phyloP scores from a whole-genome alignment of 2,888 invertebrate species.

The Aproaerema taeniolella region DNA sequence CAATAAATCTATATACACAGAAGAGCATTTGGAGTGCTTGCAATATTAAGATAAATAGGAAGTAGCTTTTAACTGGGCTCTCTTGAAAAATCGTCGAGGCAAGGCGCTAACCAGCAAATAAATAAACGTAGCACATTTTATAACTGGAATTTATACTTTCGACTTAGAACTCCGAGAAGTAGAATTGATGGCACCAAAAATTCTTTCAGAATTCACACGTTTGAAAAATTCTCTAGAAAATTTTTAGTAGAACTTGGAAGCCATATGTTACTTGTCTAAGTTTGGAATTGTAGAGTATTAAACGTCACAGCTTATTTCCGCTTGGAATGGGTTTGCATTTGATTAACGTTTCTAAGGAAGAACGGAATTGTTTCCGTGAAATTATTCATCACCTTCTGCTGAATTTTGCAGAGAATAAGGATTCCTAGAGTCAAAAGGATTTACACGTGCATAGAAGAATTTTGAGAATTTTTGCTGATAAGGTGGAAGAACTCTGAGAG shows the following conservation, averaged over 20 bases:
- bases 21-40: conserved; percentile 27
- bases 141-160: conserved; percentile 13
- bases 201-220: conserved; percentile 2
- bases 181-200: conserved; percentile 10
- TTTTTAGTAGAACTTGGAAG: conserved; percentile 4
- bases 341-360: too few species aligned
- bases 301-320: conserved; percentile 7
- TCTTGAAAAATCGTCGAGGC: conserved; percentile 13
- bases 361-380: too few species aligned
- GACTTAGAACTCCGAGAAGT: conserved; percentile 6
- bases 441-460: too few species aligned
- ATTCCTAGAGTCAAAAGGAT: too few species aligned
- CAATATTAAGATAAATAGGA: conserved; percentile 31
- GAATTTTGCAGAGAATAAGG: too few species aligned
- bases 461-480: too few species aligned
- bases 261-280: background rate
- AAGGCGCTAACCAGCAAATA: conserved; percentile 18
- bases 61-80: conserved; percentile 27
- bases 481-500: too few species aligned
- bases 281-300: background rate
- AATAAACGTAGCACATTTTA: conserved; percentile 14
- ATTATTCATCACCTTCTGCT: too few species aligned
- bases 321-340: conserved; percentile 1
- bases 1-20: conserved; percentile 5
- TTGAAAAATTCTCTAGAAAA: conserved; percentile 6